Percentiles rank a stretch among this genome's conserved stretches.
These are phyloP conservation scores for Odontocolon sp. DNA, from an alignment of 2,888 invertebrate genomes.

Conservation along the genomic window DNA sequence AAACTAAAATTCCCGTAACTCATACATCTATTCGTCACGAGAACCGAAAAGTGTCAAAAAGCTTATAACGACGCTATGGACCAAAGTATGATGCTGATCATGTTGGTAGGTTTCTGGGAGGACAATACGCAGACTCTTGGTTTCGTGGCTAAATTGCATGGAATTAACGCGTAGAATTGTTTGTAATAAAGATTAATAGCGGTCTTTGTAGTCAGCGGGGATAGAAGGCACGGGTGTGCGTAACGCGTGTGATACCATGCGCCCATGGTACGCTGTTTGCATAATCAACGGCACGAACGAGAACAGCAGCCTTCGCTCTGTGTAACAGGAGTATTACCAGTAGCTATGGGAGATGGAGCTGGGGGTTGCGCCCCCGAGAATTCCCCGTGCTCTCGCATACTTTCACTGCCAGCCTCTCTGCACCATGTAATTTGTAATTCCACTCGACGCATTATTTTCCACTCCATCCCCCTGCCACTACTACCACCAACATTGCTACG, in stretches of 20 bases:
- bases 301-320: slow-evolving; percentile 62
- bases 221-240: slow-evolving; percentile 36
- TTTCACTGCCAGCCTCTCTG: slow-evolving; percentile 57
- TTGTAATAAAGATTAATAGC: slow-evolving; percentile 74
- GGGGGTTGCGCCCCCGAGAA: slow-evolving; percentile 48
- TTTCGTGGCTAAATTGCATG: slow-evolving; percentile 66
- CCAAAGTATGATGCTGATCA: background rate
- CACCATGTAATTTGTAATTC: slow-evolving; percentile 75
- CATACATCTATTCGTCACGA: too few species aligned
- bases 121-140: background rate
- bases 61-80: too few species aligned
- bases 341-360: slow-evolving; percentile 11
- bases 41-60: too few species aligned
- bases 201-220: slow-evolving; percentile 67
- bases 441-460: slow-evolving; percentile 73
- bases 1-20: too few species aligned
- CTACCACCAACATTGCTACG: slow-evolving; percentile 49
- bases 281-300: slow-evolving; percentile 75
- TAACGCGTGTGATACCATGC: slow-evolving; percentile 56
- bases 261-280: slow-evolving; percentile 71
- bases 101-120: background rate
- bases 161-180: slow-evolving; percentile 72
- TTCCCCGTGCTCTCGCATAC: slow-evolving; percentile 38
- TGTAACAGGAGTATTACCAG: slow-evolving; percentile 45
- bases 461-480: slow-evolving; percentile 66